Percentiles rank a stretch among this genome's conserved stretches.
Evolutionary conservation across 2,113 vertebrate species (phyloP).

Genomic region (human (Homo sapiens)): DNA sequence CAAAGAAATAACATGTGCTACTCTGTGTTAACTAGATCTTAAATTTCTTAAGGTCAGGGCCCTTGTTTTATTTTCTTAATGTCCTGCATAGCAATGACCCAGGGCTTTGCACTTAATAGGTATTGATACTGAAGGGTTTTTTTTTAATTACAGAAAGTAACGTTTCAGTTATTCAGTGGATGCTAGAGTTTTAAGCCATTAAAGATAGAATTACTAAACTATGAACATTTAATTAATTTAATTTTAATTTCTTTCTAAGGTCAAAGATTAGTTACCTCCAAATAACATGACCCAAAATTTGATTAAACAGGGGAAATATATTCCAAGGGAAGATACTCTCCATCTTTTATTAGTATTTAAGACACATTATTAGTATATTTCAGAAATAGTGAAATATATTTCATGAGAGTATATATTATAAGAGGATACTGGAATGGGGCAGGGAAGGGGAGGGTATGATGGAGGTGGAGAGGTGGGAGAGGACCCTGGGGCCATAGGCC

Average conservation of each 20-base stretch:
- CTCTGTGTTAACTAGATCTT: neutral
- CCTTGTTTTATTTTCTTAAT: neutral
- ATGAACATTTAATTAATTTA: neutral
- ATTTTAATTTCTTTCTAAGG: neutral
- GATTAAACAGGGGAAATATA: neutral
- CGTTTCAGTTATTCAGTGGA: neutral
- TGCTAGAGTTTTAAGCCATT: constrained; percentile 18
- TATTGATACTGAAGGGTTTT: neutral
- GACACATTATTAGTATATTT: neutral
- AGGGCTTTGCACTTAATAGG: neutral
- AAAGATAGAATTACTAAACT: neutral
- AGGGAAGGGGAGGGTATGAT: neutral
- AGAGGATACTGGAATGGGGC: neutral
- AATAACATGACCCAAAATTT: neutral
- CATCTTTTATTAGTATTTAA: neutral
- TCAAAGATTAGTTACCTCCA: neutral
- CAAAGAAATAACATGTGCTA: neutral
- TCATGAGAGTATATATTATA: neutral
- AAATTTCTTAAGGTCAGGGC: neutral
- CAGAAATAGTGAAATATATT: neutral
- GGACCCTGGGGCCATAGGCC: rapidly evolving
- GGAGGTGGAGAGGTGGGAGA: neutral
- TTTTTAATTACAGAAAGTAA: neutral
- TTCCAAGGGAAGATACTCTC: neutral
- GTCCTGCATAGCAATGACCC: neutral